These are phyloP conservation scores for Chaetorhynchus papuensis DNA, from an alignment of 2,113 vertebrate species.

Conservation along the genomic window DNA sequence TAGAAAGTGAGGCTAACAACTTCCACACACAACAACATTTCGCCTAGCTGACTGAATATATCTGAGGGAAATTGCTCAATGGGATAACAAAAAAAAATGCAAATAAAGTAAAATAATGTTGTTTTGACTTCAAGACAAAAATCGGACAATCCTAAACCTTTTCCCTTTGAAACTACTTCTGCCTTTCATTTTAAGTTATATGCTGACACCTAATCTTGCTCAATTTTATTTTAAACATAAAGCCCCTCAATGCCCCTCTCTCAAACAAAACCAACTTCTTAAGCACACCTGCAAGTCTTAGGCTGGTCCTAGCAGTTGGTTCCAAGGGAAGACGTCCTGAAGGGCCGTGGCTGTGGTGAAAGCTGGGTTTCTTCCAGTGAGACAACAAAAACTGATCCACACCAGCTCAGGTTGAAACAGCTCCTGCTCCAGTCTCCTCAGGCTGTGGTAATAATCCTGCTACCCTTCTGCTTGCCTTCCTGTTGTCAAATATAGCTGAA, in stretches of 20 bases:
- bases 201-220: neutral
- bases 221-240: neutral
- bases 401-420: rapidly evolving
- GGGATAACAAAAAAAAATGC: neutral
- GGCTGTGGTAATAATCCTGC: neutral
- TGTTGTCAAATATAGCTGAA: neutral
- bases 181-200: neutral
- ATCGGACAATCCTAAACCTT: neutral
- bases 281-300: neutral
- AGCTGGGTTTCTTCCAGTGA: neutral
- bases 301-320: neutral
- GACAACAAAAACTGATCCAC: neutral
- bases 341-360: neutral
- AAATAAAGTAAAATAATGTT: neutral
- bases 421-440: neutral
- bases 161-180: neutral
- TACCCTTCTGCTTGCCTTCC: neutral
- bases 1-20: neutral
- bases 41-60: neutral
- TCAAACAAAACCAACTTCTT: neutral
- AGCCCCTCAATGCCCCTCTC: neutral
- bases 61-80: neutral
- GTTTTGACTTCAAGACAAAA: neutral
- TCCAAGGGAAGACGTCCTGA: neutral
- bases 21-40: neutral